Percentiles rank a stretch among this genome's conserved stretches.
phyloP scores from a whole-genome alignment of 2,797 vertebrate species.

The Lepus oiostolus region DNA sequence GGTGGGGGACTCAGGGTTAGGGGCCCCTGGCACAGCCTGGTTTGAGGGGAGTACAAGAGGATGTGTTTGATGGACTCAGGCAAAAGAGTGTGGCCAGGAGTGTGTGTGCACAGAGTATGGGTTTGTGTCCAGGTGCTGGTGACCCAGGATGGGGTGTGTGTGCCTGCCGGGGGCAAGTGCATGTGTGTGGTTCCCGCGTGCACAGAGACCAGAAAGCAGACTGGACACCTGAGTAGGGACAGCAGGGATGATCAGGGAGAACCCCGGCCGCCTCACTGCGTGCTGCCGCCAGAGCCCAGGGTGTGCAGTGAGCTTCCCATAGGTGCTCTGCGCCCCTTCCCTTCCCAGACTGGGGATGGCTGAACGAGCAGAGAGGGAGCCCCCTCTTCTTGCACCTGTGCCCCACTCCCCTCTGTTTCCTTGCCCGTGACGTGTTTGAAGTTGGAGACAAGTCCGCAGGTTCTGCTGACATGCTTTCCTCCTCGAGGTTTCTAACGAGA shows the following conservation, averaged over 20 bases:
- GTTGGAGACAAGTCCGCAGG: not conserved
- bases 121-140: too few relatives aligned
- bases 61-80: not conserved
- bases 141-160: too few relatives aligned
- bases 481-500: not conserved
- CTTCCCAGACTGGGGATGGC: not conserved
- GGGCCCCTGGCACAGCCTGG: not conserved
- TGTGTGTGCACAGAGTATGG: not conserved
- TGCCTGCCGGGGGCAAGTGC: too few relatives aligned
- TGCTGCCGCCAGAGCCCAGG: not conserved
- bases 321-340: not conserved
- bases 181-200: not conserved
- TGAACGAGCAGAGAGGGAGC: not conserved
- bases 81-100: not conserved
- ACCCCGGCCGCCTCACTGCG: too few relatives aligned
- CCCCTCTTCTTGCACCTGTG: not conserved
- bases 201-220: not conserved
- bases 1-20: not conserved
- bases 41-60: not conserved
- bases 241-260: too few relatives aligned
- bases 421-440: not conserved
- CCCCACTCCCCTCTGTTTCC: too few relatives aligned
- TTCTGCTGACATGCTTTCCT: slow-evolving; percentile 15
- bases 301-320: not conserved
- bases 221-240: not conserved